phyloP scores from a whole-genome alignment of 2,888 invertebrate species.

The Pharmacophagus antenor region DNA sequence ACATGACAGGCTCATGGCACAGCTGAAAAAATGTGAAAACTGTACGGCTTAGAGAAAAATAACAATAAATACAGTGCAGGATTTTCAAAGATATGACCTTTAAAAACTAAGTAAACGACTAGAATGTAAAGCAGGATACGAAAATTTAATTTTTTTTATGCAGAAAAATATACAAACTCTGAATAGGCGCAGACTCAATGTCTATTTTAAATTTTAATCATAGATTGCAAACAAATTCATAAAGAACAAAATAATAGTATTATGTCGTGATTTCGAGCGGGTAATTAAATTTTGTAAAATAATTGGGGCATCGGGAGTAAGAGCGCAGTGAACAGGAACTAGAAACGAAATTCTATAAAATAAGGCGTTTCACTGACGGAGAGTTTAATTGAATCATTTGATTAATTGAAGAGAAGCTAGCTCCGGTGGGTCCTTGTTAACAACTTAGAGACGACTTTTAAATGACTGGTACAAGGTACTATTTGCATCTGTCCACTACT shows the following conservation, averaged over 20 bases:
- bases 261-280: background rate
- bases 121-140: no score
- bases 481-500: constrained; percentile 44
- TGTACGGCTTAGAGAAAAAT: no score
- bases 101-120: no score
- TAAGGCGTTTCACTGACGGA: constrained; percentile 17
- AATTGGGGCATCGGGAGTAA: constrained; percentile 12
- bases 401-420: constrained; percentile 29
- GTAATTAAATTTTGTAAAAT: constrained; percentile 9
- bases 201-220: background rate
- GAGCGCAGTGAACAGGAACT: constrained; percentile 16
- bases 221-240: background rate
- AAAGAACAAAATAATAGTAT: constrained; percentile 1
- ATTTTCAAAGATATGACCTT: no score
- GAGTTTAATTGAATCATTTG: constrained; percentile 32
- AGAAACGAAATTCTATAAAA: constrained; percentile 20
- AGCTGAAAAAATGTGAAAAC: no score
- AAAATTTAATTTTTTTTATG: no score
- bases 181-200: no score
- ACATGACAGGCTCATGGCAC: no score
- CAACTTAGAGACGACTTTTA: constrained; percentile 36
- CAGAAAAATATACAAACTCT: no score
- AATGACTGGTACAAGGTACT: constrained; percentile 47
- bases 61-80: no score
- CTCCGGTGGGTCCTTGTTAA: constrained; percentile 19